These are phyloP conservation scores for Lathamus discolor DNA, from an alignment of 2,113 vertebrate species.

Conservation along the genomic window DNA sequence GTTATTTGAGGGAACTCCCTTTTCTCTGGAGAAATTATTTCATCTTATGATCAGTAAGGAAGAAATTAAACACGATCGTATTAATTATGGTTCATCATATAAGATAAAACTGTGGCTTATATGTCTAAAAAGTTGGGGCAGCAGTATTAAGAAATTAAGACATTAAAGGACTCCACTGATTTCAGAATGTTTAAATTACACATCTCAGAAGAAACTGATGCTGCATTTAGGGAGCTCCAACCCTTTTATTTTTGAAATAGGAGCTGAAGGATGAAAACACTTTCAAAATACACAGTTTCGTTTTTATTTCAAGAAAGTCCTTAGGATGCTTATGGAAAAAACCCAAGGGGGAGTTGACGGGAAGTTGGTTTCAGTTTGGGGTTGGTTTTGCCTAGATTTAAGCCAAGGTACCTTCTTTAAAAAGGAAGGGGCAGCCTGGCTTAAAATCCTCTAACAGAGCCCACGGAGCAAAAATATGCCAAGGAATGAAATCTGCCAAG, in stretches of 20 bases:
- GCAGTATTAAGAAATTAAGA: neutral
- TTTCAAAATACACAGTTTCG: neutral
- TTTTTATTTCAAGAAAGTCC: neutral
- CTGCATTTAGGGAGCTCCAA: neutral
- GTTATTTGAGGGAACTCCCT: neutral
- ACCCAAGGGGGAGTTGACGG: neutral
- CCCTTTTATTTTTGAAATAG: neutral
- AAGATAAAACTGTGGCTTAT: neutral
- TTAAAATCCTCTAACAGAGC: neutral
- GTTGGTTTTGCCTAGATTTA: neutral
- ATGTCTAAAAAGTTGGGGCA: neutral
- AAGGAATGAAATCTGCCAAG: neutral
- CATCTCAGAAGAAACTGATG: neutral
- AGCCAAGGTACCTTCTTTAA: neutral
- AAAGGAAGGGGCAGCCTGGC: neutral
- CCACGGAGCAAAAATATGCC: neutral
- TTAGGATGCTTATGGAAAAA: neutral
- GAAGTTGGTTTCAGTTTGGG: neutral
- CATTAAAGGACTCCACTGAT: neutral
- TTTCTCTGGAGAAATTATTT: constrained; percentile 4
- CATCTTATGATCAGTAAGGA: neutral
- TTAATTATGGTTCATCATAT: constrained; percentile 24
- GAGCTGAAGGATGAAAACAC: neutral
- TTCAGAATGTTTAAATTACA: neutral
- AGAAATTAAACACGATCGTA: neutral